A percentile compares a stretch with the other conserved stretches of the same genome.
These are phyloP conservation scores for Diploptera punctata DNA, from an alignment of 2,888 invertebrate species.

Conservation along the genomic window DNA sequence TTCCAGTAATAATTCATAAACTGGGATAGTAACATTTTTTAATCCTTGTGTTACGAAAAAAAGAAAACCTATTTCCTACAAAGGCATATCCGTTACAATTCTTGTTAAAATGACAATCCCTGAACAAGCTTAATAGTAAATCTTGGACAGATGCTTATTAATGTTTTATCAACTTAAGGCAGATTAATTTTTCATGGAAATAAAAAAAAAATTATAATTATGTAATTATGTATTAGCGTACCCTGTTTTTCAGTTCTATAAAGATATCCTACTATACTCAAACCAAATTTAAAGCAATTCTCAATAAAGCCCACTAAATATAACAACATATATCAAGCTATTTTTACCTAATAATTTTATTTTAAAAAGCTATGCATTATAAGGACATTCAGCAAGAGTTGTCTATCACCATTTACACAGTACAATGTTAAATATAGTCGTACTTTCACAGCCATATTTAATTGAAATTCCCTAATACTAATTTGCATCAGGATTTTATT, in stretches of 20 bases:
- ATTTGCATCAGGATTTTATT: neutral
- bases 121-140: conserved; percentile 1
- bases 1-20: conserved; percentile 22
- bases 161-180: neutral
- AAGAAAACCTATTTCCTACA: conserved; percentile 17
- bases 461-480: conserved; percentile 7
- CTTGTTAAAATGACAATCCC: neutral
- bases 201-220: neutral
- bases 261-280: neutral
- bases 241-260: conserved; percentile 12
- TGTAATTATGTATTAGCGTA: neutral
- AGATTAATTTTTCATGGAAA: neutral
- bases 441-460: conserved; percentile 24
- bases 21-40: conserved; percentile 23
- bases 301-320: neutral
- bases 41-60: conserved; percentile 10
- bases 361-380: too few relatives aligned
- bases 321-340: too few relatives aligned
- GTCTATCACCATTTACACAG: neutral
- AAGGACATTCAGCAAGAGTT: neutral
- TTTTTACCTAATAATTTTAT: too few relatives aligned
- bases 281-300: neutral
- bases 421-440: conserved; percentile 1
- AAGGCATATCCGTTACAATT: conserved; percentile 23
- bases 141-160: conserved; percentile 11